A percentile compares a stretch with the other conserved stretches of the same genome.
Conservation (phyloP, 2,888 invertebrate species). For the Barypeithes pellucidus region DNA sequence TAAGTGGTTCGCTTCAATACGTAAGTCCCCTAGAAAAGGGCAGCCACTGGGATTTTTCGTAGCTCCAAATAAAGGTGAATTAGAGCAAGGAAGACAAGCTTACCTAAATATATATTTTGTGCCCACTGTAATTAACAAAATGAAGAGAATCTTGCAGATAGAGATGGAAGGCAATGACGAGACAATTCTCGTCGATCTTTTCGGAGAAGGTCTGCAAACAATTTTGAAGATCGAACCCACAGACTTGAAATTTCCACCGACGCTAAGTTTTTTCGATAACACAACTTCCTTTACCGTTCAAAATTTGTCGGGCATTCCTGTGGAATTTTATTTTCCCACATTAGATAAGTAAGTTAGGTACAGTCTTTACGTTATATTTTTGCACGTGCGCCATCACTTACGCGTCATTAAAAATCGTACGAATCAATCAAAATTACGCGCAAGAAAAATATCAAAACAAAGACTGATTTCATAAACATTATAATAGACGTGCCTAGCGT, state of each 20-base stretch:
- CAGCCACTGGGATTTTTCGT: constrained; percentile 60
- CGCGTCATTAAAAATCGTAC: too few species aligned
- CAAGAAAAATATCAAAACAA: too few species aligned
- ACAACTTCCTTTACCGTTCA: constrained; percentile 75
- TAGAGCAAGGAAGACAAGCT: constrained; percentile 72
- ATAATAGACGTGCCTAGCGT: too few species aligned
- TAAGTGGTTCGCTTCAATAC: constrained; percentile 73
- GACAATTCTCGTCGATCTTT: constrained; percentile 70
- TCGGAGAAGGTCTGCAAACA: constrained; percentile 74
- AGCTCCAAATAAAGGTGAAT: constrained; percentile 70
- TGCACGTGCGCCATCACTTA: too few species aligned
- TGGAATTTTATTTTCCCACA: constrained; percentile 81
- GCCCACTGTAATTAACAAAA: constrained; percentile 72
- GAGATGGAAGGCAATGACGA: constrained; percentile 73
- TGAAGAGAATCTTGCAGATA: constrained; percentile 64
- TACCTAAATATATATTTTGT: constrained; percentile 75
- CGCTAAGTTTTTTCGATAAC: constrained; percentile 77
- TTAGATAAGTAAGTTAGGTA: constrained; percentile 74
- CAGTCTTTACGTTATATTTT: too few species aligned
- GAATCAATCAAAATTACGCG: too few species aligned
- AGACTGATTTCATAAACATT: too few species aligned
- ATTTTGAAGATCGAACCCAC: constrained; percentile 72
- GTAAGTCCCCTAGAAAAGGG: constrained; percentile 63
- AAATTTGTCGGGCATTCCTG: constrained; percentile 78
- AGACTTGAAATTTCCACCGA: constrained; percentile 75